Evolutionary conservation across 2,797 vertebrate species (phyloP).

Genomic region (Bucorvus abyssinicus): DNA sequence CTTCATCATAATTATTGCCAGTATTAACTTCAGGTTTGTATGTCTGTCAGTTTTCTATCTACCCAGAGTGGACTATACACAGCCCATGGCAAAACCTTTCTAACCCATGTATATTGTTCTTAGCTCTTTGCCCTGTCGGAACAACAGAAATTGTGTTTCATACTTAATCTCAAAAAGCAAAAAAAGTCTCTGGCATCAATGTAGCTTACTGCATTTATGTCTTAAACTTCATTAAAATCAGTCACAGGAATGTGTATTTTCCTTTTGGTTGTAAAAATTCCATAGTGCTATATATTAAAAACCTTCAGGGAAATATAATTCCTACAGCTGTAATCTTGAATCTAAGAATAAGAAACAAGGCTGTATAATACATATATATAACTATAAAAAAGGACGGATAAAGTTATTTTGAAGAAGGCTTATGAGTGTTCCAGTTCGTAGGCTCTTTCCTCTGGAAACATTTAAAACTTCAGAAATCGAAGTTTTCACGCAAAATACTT

Average conservation of each 20-base stretch:
- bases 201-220: slow-evolving; percentile 29
- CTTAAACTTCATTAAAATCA: slow-evolving; percentile 24
- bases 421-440: not conserved
- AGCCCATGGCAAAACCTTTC: slow-evolving; percentile 2
- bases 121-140: not conserved
- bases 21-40: not conserved
- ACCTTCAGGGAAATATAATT: slow-evolving; percentile 43
- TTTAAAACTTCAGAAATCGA: not conserved
- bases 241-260: not conserved
- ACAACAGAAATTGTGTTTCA: not conserved
- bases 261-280: slow-evolving; percentile 39
- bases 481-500: not conserved
- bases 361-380: slow-evolving; percentile 35
- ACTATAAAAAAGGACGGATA: not conserved
- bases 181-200: not conserved
- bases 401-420: not conserved
- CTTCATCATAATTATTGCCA: slow-evolving; percentile 35
- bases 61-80: not conserved
- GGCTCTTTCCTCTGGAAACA: not conserved
- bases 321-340: not conserved
- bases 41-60: not conserved
- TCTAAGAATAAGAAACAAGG: not conserved
- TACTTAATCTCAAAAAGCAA: not conserved
- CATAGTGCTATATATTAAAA: slow-evolving; percentile 37
- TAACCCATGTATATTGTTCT: not conserved